Evolutionary conservation across 1,140 invertebrate genomes (phyloP).

Genomic region (Zaprionus lachaisei): DNA sequence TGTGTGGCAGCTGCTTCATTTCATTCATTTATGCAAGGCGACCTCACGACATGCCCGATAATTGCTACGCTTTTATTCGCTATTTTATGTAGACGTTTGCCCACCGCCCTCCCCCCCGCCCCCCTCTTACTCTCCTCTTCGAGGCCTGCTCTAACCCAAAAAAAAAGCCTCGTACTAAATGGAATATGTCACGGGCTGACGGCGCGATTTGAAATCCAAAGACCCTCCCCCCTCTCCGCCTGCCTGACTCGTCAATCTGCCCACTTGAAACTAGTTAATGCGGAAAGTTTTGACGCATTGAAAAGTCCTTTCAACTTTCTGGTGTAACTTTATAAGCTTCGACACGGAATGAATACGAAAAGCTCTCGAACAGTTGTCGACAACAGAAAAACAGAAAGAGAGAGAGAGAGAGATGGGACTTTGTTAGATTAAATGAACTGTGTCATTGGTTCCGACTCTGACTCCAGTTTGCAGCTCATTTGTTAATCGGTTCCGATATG

Average conservation of each 20-base stretch:
- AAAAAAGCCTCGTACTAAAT: neutral
- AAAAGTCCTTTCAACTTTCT: conserved; percentile 37
- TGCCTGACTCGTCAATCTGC: conserved; percentile 2
- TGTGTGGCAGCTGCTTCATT: conserved; percentile 16
- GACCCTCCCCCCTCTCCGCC: neutral
- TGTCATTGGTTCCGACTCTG: neutral
- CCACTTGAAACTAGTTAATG: conserved; percentile 36
- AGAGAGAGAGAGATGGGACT: neutral
- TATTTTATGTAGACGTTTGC: neutral
- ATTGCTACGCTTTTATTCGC: conserved; percentile 5
- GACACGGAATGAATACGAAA: conserved; percentile 38
- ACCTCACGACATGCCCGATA: conserved; percentile 6
- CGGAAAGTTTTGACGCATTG: conserved; percentile 35
- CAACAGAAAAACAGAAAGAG: neutral
- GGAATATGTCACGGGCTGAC: conserved; percentile 44
- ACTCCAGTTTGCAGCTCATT: neutral
- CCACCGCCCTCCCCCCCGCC: too few relatives aligned
- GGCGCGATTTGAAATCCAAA: conserved; percentile 8
- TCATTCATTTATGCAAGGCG: conserved; percentile 10
- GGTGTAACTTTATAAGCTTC: conserved; percentile 20
- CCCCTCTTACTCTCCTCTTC: neutral
- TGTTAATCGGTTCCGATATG: neutral
- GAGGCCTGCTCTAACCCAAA: neutral
- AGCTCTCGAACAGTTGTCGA: conserved; percentile 10
- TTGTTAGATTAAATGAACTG: neutral